phyloP scores from a whole-genome alignment of 2,888 invertebrate species.

The Conchocele bisecta region DNA sequence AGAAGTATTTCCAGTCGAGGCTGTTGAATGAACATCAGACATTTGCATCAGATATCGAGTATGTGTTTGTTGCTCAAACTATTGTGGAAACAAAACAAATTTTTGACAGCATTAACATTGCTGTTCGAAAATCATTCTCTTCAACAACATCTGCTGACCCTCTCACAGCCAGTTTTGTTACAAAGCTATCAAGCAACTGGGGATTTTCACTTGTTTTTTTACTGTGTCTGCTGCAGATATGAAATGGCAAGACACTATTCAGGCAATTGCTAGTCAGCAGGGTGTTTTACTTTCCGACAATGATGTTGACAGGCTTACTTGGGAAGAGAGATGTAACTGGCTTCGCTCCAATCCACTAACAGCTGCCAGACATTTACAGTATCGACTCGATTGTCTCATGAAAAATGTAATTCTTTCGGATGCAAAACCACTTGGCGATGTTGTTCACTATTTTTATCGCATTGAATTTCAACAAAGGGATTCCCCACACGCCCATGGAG shows the following conservation, averaged over 20 bases:
- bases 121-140: slow-evolving; percentile 9
- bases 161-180: slow-evolving; percentile 11
- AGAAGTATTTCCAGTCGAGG: slow-evolving; percentile 27
- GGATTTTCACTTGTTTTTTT: slow-evolving; percentile 61
- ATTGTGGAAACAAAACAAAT: slow-evolving; percentile 26
- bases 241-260: no score
- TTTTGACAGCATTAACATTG: slow-evolving; percentile 13
- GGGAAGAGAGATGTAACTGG: no score
- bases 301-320: no score
- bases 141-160: background rate
- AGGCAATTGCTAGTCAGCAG: no score
- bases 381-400: slow-evolving; percentile 31
- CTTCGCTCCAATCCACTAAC: no score
- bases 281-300: no score
- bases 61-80: slow-evolving; percentile 25
- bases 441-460: slow-evolving; percentile 29
- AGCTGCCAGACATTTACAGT: slow-evolving; percentile 28
- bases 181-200: slow-evolving; percentile 60
- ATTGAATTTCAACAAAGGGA: slow-evolving; percentile 27
- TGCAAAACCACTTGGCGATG: no score
- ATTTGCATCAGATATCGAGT: slow-evolving; percentile 31
- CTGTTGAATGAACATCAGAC: slow-evolving; percentile 6
- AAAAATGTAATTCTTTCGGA: no score
- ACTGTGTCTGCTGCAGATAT: no score
- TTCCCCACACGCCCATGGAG: slow-evolving; percentile 16